Conservation (phyloP, 2,888 invertebrate species). For the Cantharis nigra region DNA sequence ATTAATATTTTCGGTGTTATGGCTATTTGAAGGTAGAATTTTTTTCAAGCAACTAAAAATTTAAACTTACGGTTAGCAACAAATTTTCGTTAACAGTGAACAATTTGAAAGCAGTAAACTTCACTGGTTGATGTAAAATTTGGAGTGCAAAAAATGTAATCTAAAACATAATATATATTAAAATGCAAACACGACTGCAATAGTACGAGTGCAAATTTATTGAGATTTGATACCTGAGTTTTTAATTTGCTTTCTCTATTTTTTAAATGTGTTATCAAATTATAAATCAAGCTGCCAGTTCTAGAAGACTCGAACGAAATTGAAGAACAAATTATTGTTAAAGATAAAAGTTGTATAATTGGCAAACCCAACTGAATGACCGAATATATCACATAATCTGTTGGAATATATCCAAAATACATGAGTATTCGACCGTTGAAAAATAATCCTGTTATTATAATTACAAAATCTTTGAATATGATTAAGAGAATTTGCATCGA, state of each 20-base stretch:
- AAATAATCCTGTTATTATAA: not conserved
- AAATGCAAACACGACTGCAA: too few species aligned
- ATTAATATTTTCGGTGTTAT: too few species aligned
- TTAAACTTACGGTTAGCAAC: not conserved
- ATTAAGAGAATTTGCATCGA: not conserved
- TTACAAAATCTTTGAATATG: not conserved
- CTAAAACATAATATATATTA: not conserved
- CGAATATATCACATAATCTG: not conserved
- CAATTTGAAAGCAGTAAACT: not conserved
- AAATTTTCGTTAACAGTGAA: not conserved
- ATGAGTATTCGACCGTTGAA: not conserved
- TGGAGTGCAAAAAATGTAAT: not conserved
- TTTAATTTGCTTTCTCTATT: not conserved
- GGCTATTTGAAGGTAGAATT: too few species aligned
- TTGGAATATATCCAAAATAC: not conserved
- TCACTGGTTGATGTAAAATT: not conserved
- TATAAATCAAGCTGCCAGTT: not conserved
- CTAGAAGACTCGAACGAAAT: not conserved
- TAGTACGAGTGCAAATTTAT: too few species aligned
- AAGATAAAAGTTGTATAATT: not conserved
- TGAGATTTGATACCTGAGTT: not conserved
- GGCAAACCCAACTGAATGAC: not conserved
- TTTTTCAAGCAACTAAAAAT: not conserved
- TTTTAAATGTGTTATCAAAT: not conserved
- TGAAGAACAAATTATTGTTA: not conserved